These are phyloP conservation scores for Verasper variegatus DNA, from an alignment of 2,113 vertebrate genomes.

Conservation along the genomic window DNA sequence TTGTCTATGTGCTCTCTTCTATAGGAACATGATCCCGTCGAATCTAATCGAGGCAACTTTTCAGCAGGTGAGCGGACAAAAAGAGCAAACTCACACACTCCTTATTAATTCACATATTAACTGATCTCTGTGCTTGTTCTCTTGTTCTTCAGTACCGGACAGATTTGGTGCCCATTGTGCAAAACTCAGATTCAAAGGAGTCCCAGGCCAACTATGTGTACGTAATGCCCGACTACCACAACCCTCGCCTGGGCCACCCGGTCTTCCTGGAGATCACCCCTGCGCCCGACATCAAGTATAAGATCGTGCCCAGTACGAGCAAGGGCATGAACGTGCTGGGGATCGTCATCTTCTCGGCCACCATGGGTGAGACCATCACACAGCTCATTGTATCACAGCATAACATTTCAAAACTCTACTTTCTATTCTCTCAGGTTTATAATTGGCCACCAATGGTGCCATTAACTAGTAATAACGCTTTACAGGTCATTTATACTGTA, in stretches of 20 bases:
- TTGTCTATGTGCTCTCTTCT: slow-evolving; percentile 34
- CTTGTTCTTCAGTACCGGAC: slow-evolving; percentile 85
- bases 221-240: slow-evolving; percentile 85
- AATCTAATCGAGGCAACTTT: slow-evolving; percentile 91
- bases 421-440: too few relatives aligned
- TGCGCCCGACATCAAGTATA: slow-evolving; percentile 85
- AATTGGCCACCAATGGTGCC: too few relatives aligned
- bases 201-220: slow-evolving; percentile 86
- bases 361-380: slow-evolving; percentile 82
- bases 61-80: slow-evolving; percentile 85
- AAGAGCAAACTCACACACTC: neutral
- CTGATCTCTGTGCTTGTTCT: slow-evolving; percentile 3
- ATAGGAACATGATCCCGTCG: slow-evolving; percentile 92
- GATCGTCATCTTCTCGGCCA: slow-evolving; percentile 93
- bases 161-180: slow-evolving; percentile 82
- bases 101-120: neutral
- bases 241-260: slow-evolving; percentile 80
- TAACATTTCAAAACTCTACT: too few relatives aligned
- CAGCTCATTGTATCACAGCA: neutral
- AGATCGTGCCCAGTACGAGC: slow-evolving; percentile 86
- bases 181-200: slow-evolving; percentile 53
- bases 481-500: too few relatives aligned
- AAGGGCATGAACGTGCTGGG: slow-evolving; percentile 93
- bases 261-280: slow-evolving; percentile 89
- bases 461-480: too few relatives aligned